Conservation (phyloP, 2,888 invertebrate species). For the Clostera curtula region DNA sequence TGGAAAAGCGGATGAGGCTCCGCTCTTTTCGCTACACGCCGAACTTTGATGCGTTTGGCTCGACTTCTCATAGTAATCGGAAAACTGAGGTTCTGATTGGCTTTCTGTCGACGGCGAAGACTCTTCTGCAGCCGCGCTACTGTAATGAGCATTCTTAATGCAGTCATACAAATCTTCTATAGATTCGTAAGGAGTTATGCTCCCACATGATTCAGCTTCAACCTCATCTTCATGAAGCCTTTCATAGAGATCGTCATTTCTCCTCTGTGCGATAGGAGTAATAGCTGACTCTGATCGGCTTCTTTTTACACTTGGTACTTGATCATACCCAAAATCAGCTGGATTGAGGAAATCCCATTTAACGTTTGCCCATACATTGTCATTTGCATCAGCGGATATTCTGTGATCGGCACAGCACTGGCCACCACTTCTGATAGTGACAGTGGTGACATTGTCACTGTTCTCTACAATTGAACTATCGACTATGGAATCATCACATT, state of each 20-base stretch:
- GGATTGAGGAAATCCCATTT: conserved; percentile 67
- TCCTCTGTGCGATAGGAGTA: conserved; percentile 49
- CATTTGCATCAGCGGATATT: conserved; percentile 61
- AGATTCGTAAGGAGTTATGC: conserved; percentile 68
- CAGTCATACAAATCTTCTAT: conserved; percentile 69
- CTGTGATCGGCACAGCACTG: conserved; percentile 66
- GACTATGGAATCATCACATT: conserved; percentile 48
- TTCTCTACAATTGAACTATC: conserved; percentile 51
- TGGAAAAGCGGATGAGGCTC: conserved; percentile 64
- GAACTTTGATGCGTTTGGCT: conserved; percentile 62
- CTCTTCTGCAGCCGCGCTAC: conserved; percentile 51
- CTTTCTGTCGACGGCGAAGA: conserved; percentile 62
- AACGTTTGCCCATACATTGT: conserved; percentile 68
- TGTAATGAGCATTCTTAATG: conserved; percentile 63
- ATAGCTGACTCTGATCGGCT: conserved; percentile 65
- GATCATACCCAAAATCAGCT: conserved; percentile 63
- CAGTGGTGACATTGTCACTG: conserved; percentile 55
- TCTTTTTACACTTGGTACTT: conserved; percentile 57
- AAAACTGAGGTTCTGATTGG: conserved; percentile 60
- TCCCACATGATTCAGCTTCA: conserved; percentile 60
- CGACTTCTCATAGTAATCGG: conserved; percentile 59
- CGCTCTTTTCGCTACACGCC: conserved; percentile 64
- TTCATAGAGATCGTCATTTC: conserved; percentile 64
- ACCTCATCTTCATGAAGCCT: conserved; percentile 45
- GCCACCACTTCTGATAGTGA: conserved; percentile 51